phyloP scores from a whole-genome alignment of 2,113 vertebrate genomes.

The Chaenocephalus aceratus region DNA sequence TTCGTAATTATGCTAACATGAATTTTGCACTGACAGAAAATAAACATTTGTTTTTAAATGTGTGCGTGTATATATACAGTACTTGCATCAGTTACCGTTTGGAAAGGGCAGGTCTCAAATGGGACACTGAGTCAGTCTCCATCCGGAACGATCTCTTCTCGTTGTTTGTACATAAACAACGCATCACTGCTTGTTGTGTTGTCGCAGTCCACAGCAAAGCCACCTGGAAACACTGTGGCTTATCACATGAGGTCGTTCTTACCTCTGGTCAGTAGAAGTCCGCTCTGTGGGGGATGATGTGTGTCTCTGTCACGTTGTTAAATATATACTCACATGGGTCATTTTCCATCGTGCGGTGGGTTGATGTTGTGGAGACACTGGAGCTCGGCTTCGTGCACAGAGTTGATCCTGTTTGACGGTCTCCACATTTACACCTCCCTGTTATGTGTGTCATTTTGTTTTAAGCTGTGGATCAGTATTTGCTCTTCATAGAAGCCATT shows the following conservation, averaged over 20 bases:
- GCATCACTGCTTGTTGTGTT: slow-evolving; percentile 41
- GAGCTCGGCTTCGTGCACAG: slow-evolving; percentile 44
- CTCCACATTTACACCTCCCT: slow-evolving; percentile 44
- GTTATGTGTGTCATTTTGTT: slow-evolving; percentile 54
- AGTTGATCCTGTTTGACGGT: slow-evolving; percentile 28
- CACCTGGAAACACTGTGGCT: slow-evolving; percentile 48
- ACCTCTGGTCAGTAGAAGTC: slow-evolving; percentile 48
- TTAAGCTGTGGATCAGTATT: slow-evolving; percentile 67
- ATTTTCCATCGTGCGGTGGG: slow-evolving; percentile 30
- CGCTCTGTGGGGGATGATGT: slow-evolving; percentile 24
- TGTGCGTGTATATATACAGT: slow-evolving; percentile 5
- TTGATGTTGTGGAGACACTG: slow-evolving; percentile 54
- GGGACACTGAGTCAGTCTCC: slow-evolving; percentile 50
- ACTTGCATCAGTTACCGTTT: slow-evolving; percentile 26
- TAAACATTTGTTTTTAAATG: slow-evolving; percentile 3
- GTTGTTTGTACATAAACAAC: slow-evolving; percentile 51
- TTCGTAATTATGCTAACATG: slow-evolving; percentile 49
- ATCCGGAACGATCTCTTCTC: slow-evolving; percentile 36
- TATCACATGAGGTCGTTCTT: slow-evolving; percentile 39
- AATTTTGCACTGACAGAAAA: slow-evolving; percentile 73
- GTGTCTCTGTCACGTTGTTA: slow-evolving; percentile 32
- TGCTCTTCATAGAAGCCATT: slow-evolving; percentile 47
- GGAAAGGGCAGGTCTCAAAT: slow-evolving; percentile 33
- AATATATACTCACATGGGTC: slow-evolving; percentile 30
- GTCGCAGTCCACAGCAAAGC: slow-evolving; percentile 28